A percentile compares a stretch with the other conserved stretches of the same genome.
Evolutionary conservation across 53 echinoderm and acorn worm species (phyloP).

Genomic region (Paelopatides confundens): DNA sequence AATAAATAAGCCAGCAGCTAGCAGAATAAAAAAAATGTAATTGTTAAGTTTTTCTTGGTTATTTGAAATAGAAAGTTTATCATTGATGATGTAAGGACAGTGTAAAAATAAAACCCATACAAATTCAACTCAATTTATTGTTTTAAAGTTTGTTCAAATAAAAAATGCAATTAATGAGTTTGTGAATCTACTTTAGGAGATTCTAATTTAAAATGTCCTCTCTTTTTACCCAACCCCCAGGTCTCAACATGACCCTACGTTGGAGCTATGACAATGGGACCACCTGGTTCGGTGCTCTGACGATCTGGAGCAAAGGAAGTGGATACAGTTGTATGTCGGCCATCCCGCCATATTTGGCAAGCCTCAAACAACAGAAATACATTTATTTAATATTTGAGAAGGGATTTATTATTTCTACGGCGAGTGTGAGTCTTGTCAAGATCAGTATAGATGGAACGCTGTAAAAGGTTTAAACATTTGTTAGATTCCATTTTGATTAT

Average conservation of each 20-base stretch:
- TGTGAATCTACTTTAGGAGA: too few relatives aligned
- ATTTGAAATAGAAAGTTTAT: too few relatives aligned
- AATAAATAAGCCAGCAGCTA: too few relatives aligned
- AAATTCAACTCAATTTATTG: too few relatives aligned
- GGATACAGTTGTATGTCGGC: conserved; percentile 78
- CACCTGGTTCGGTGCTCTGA: conserved; percentile 55
- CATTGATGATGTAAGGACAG: too few relatives aligned
- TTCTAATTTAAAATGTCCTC: too few relatives aligned
- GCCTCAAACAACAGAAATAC: conserved; percentile 25
- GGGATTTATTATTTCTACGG: conserved; percentile 43
- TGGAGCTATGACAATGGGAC: conserved; percentile 81
- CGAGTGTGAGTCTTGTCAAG: conserved; percentile 54
- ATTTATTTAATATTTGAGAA: conserved; percentile 84
- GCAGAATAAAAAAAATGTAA: too few relatives aligned
- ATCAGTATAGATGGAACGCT: conserved; percentile 52
- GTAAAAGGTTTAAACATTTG: neutral
- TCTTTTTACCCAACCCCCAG: conserved; percentile 16
- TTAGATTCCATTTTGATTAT: neutral
- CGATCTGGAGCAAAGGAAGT: conserved; percentile 64
- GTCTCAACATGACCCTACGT: conserved; percentile 63
- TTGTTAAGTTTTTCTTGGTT: too few relatives aligned
- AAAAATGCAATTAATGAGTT: too few relatives aligned
- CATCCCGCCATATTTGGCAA: conserved; percentile 13
- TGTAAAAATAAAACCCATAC: too few relatives aligned
- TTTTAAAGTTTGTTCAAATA: too few relatives aligned